phyloP scores from a whole-genome alignment of 2,113 vertebrate species.

The Chaenogobius annularis region DNA sequence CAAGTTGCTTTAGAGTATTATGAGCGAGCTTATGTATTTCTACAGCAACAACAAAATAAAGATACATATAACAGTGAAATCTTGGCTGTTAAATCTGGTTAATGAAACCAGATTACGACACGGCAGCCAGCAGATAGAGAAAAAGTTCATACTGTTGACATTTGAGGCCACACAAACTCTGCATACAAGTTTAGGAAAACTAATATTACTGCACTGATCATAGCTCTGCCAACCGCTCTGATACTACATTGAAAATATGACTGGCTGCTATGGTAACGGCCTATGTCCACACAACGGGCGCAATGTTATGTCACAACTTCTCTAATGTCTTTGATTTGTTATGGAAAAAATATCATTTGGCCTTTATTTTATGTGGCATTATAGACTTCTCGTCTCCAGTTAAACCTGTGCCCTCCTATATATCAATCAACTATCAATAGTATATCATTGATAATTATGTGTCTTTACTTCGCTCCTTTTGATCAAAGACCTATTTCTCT shows the following conservation, averaged over 20 bases:
- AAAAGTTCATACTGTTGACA: not conserved
- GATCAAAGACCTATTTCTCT: too few relatives aligned
- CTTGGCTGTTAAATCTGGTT: not conserved
- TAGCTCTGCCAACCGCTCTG: not conserved
- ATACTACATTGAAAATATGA: not conserved
- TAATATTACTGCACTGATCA: not conserved
- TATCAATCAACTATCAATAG: too few relatives aligned
- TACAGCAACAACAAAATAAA: not conserved
- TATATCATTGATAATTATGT: too few relatives aligned
- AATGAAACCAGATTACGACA: not conserved
- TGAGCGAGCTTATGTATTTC: not conserved
- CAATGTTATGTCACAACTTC: not conserved
- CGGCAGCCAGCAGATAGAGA: not conserved
- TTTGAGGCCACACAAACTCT: constrained; percentile 1
- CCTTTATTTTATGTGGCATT: too few relatives aligned
- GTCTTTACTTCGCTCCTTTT: too few relatives aligned
- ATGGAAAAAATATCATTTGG: too few relatives aligned
- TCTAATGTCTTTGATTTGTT: not conserved
- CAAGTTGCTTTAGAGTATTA: not conserved
- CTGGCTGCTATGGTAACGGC: constrained; percentile 1
- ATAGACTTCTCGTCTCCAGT: too few relatives aligned
- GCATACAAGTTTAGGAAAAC: not conserved
- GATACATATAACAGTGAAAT: not conserved
- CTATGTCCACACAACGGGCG: not conserved
- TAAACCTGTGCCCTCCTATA: too few relatives aligned